These are phyloP conservation scores for Solenopsis fugax DNA, from an alignment of 1,140 invertebrate genomes.

Conservation along the genomic window DNA sequence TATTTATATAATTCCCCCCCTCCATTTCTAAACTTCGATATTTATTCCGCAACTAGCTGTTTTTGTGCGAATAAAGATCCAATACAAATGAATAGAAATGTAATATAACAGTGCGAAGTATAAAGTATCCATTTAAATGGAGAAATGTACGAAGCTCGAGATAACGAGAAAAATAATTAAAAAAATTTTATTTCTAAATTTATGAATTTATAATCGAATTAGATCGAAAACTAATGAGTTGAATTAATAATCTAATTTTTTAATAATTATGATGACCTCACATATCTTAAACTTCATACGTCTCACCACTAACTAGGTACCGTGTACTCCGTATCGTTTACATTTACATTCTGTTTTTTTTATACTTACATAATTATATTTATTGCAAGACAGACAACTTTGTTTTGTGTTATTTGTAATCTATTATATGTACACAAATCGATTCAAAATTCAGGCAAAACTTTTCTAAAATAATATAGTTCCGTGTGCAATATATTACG, in stretches of 20 bases:
- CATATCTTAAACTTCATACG: neutral
- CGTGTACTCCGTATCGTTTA: neutral
- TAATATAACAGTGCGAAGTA: conserved; percentile 11
- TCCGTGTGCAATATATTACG: conserved; percentile 3
- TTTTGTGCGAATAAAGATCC: neutral
- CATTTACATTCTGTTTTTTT: conserved; percentile 9
- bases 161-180: neutral
- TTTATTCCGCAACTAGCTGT: neutral
- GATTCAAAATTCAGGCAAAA: neutral
- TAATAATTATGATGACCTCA: neutral
- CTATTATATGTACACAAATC: neutral
- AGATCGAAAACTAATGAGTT: too few relatives aligned
- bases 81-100: neutral
- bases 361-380: neutral
- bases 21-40: neutral
- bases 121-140: neutral
- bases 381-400: neutral
- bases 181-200: neutral
- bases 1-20: neutral
- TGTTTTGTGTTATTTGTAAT: neutral
- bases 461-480: neutral
- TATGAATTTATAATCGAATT: neutral
- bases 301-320: neutral
- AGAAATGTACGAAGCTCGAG: neutral
- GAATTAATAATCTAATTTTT: neutral